Evolutionary conservation across 2,113 vertebrate genomes (phyloP), one percentile per base, ranked within the genome.

Genomic region (Oceanites oceanicus): DNA sequence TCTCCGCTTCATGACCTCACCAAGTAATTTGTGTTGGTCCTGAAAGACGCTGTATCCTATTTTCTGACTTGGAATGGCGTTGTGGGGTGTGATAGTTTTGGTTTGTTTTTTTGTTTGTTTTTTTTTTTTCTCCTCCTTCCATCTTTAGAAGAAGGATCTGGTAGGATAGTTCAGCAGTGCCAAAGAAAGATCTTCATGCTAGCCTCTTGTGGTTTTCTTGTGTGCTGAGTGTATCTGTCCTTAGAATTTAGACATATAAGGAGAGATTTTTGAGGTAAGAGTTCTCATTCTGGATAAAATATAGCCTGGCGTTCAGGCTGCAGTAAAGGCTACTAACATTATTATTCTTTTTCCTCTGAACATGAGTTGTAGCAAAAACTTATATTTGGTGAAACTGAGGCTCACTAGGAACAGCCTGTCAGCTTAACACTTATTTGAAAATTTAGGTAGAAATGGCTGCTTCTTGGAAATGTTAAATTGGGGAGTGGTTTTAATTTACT

Each of bases 11-110:
- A 2, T 40, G 27, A 62, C 66, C 22, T 84, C 32, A 59, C 32
- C 21, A 55, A 20, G 18, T 52, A 72, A 74, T 72, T 42, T 55
- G 29, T 47, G 10, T 26, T 88, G 53, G 12, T 82, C 47, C 56
- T 83, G 34, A 90, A 88, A 88, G 75, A 15, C 3, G 4, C 13
- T 0, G 0, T 65, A 32, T 45, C 32, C 17, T 47, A 0, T 50
- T 83, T 62, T 40, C 38, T 58, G n/a, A 58, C 36, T 61, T 56
- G 52, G 50, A 45, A 36, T 6, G 10, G 47, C 0, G 0, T 18
- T 59, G 50, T 58, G 29, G 14, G 21, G 5, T 15, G 12, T 34
- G 62, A 22, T 27, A 49, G 38, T 38, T 38, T 38, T 38, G 38
- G 38, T 38, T 38, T 38, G 38, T 8, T 38, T 23, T 80, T 26